phyloP scores from a whole-genome alignment of 2,113 vertebrate genomes.

The Pholis gunnellus region DNA sequence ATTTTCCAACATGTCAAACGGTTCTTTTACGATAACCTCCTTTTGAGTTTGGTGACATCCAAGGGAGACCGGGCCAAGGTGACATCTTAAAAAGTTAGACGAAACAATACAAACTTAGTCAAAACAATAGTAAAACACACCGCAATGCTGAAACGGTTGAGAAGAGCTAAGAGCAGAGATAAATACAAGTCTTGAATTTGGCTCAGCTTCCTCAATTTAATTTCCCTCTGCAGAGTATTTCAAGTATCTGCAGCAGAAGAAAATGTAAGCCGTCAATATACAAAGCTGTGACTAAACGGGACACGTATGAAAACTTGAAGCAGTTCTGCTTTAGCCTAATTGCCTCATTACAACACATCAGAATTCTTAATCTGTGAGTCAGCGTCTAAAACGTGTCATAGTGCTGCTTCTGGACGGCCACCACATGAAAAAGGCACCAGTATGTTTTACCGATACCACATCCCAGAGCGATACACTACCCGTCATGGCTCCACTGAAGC shows the following conservation, averaged over 20 bases:
- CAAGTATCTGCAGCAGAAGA: background rate
- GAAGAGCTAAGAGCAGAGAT: background rate
- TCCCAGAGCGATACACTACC: slow-evolving; percentile 1
- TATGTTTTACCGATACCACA: background rate
- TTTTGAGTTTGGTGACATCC: background rate
- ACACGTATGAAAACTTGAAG: background rate
- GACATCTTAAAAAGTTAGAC: background rate
- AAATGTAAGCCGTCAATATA: background rate
- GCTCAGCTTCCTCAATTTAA: background rate
- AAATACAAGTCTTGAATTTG: background rate
- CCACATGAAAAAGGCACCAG: slow-evolving; percentile 35
- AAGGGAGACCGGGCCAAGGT: background rate
- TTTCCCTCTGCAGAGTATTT: background rate
- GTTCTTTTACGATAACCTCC: background rate
- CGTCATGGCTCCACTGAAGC: background rate
- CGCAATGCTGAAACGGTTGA: background rate
- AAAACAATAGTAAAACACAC: background rate
- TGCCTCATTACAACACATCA: slow-evolving; percentile 18
- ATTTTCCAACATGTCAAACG: background rate
- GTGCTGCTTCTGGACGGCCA: slow-evolving; percentile 23
- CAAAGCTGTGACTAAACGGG: slow-evolving; percentile 6
- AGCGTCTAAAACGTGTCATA: slow-evolving; percentile 10
- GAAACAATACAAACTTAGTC: background rate
- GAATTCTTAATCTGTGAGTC: slow-evolving; percentile 33
- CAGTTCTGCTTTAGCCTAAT: background rate